Conservation (phyloP, 2,888 invertebrate species). For the Bruchidius siliquastri region DNA sequence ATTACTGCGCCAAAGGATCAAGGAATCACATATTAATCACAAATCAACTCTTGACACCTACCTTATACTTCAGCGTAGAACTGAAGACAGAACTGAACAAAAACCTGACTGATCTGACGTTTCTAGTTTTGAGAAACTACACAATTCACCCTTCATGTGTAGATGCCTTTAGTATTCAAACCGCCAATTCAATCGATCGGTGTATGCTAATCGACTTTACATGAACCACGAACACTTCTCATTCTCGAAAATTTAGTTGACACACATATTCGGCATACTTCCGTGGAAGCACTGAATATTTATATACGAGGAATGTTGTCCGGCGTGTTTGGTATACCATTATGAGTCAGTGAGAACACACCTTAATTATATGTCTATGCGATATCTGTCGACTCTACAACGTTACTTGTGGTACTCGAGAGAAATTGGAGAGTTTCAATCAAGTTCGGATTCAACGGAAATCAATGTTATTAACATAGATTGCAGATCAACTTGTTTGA, state of each 20-base stretch:
- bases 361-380: conserved; percentile 5
- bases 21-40: too few species aligned
- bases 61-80: too few species aligned
- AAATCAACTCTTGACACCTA: too few species aligned
- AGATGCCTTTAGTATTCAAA: neutral
- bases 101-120: too few species aligned
- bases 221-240: neutral
- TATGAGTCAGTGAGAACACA: conserved; percentile 14
- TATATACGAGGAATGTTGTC: conserved; percentile 11
- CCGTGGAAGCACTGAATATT: conserved; percentile 1
- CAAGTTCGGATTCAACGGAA: too few species aligned
- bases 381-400: neutral
- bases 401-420: neutral
- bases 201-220: neutral
- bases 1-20: too few species aligned
- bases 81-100: too few species aligned
- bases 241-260: conserved; percentile 1
- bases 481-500: too few species aligned
- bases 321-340: conserved; percentile 7
- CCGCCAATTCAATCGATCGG: neutral
- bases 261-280: conserved; percentile 3
- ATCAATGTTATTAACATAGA: too few species aligned
- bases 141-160: too few species aligned
- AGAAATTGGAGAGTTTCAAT: neutral
- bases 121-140: too few species aligned